Percentiles rank a stretch among this genome's conserved stretches.
phyloP scores from a whole-genome alignment of 2,113 vertebrate genomes.

The Gymnarchus niloticus region DNA sequence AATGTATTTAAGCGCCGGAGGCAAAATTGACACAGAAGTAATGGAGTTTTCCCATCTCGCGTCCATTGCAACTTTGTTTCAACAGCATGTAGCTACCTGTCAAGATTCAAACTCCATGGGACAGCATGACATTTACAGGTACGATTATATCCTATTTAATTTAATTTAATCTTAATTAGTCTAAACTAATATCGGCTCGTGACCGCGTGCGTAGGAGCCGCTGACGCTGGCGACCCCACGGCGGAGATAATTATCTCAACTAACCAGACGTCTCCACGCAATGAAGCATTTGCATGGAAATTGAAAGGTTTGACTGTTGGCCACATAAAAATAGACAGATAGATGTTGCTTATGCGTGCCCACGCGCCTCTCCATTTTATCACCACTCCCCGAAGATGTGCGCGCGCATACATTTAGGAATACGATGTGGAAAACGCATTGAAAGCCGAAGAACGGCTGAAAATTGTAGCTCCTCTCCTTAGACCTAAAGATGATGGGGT shows the following conservation, averaged over 20 bases:
- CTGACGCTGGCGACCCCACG: constrained; percentile 52
- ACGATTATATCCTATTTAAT: constrained; percentile 21
- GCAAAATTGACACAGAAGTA: not conserved
- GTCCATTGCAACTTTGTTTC: not conserved
- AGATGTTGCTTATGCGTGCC: constrained; percentile 46
- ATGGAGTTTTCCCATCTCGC: not conserved
- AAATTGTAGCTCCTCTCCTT: not conserved
- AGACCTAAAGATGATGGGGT: not conserved
- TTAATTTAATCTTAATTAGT: constrained; percentile 25
- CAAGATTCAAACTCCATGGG: not conserved
- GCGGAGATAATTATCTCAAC: constrained; percentile 21
- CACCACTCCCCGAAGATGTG: constrained; percentile 24
- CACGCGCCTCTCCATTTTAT: constrained; percentile 5
- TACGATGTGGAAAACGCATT: constrained; percentile 26
- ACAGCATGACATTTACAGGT: not conserved
- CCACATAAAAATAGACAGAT: constrained; percentile 56
- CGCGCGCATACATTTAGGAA: constrained; percentile 47
- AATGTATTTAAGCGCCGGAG: not conserved
- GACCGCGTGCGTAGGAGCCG: constrained; percentile 62
- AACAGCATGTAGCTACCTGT: not conserved
- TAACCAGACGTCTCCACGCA: constrained; percentile 21
- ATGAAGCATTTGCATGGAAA: constrained; percentile 38
- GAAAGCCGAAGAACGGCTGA: not conserved
- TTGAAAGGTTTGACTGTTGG: constrained; percentile 51
- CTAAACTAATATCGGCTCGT: constrained; percentile 34